Percentiles rank a stretch among this genome's conserved stretches.
Conservation (phyloP, 2,113 vertebrate genomes). For the Corythaeola cristata region DNA sequence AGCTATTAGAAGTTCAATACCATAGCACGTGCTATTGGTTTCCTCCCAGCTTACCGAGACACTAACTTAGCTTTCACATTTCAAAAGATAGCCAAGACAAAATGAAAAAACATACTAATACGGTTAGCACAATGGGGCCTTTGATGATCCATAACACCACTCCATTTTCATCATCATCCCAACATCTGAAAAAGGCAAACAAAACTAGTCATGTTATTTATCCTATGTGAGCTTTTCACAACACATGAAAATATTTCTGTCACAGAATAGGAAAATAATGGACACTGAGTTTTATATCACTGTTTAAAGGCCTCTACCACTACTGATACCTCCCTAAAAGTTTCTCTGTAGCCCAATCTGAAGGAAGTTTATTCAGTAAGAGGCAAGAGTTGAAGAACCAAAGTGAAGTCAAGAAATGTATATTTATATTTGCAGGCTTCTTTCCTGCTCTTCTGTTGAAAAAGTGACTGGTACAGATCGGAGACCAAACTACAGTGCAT, state of each 20-base stretch:
- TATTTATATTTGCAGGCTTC: background rate
- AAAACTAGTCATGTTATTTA: background rate
- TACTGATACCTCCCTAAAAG: background rate
- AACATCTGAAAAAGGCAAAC: constrained; percentile 61
- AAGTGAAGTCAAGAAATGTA: background rate
- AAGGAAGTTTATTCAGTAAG: background rate
- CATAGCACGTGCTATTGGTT: background rate
- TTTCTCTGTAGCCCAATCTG: background rate
- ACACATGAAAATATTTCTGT: background rate
- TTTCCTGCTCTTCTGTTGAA: background rate
- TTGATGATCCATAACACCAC: constrained; percentile 79
- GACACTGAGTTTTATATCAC: background rate
- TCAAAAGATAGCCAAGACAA: background rate
- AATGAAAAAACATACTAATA: constrained; percentile 67
- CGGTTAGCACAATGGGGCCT: constrained; percentile 74
- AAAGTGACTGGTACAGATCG: background rate
- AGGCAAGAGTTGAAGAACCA: background rate
- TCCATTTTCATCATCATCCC: constrained; percentile 76
- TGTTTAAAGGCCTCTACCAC: background rate
- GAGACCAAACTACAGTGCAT: background rate
- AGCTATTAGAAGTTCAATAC: background rate
- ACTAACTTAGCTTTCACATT: background rate
- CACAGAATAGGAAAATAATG: background rate
- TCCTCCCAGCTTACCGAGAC: background rate
- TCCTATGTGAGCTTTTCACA: background rate